Base-by-base conservation (phyloP, 2,888 invertebrate genomes). In the Trichogramma evanescens region DNA sequence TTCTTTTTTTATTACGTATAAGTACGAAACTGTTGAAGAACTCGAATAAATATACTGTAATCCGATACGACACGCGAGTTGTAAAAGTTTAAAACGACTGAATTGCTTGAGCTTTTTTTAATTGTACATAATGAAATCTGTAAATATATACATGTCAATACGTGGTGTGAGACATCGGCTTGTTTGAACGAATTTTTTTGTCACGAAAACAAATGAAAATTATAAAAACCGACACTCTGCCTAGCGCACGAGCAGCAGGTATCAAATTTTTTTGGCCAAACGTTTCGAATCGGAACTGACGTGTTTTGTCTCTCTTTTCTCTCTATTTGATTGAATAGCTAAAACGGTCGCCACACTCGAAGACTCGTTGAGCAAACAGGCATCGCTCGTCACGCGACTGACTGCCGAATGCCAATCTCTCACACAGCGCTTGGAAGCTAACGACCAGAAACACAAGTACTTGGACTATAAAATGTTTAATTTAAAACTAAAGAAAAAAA, bases 371-470 rank as follows among this genome's bases (percentile, higher is more conserved):
- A 88, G 88, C 82, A 89, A 88, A 82, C 92, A 93, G 87, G 91
- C 89, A 86, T 88, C 88, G 86, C 89, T 91, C 86, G 89, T 92
- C 88, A 91, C 91, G 84, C 91, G 89, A 86, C 86, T 93, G 81
- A 90, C 91, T 78, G 85, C 84, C 78, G 91, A 93, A 84, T 92
- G 92, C 84, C 91, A 89, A 83, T 84, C 84, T 81, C 86, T 93
- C 81, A 92, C 92, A 78, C 85, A 88, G 82, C 91, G 89, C 85
- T 86, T 93, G 84, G 92, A 93, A 84, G 91, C 91, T 81, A 87
- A 90, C 79, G 88, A 87, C 80, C 83, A 86, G 82, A 89, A 88
- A 82, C 91, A 92, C 88, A 91, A 92, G 92, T 93, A 89, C 62
- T 61, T 57, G 26, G 26, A 26, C 26, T 26, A 26, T 26, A 26